Base-by-base conservation (phyloP, 2,797 vertebrate genomes). In the Ispidina picta region DNA sequence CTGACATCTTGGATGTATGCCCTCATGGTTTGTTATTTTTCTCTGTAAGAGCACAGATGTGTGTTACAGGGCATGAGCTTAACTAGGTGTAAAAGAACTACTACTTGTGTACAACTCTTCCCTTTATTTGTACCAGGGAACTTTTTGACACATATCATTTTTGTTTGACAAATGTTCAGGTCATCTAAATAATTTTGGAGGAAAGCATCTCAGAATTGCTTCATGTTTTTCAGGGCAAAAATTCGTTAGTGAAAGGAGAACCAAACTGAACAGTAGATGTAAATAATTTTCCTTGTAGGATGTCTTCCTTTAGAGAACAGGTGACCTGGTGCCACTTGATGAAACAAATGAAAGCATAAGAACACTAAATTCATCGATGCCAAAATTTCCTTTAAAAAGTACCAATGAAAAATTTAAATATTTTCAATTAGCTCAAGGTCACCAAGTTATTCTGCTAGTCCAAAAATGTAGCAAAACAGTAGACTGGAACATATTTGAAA, bases 181-280 rank as follows among this genome's bases (percentile, higher is more conserved):
- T 63, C 63, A 69, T 63, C 35, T 41, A 59, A 77, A 31, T 54
- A 10, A 59, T 64, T 39, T 41, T 77, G 48, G 25, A 78, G 49
- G 37, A 85, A 90, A 85, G 15, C 0, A 20, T 21, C 59, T 83
- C 72, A 51, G 52, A 76, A 85, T 52, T 77, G 22, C 17, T 62
- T 89, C 18, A 33, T 26, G 23, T 44, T 93, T 86, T 66, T 74
- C 31, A 75, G 20, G 25, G 28, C 19, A 77, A 54, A 12, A 6
- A 28, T 68, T 85, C 79, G 59, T 85, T 80, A 93, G 29, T n/a
- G 29, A 88, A 85, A 87, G 22, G 13, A 94, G 23, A 90, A 71
- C 17, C n/a, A 63, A 91, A 84, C 18, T 23, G 49, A 88, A 76
- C 6, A 9, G 44, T 11, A 86, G 26, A 83, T 62, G 39, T 69